Percentiles rank a stretch among this genome's conserved stretches.
phyloP scores from a whole-genome alignment of 2,113 vertebrate genomes.

The Oreochromis aureus region DNA sequence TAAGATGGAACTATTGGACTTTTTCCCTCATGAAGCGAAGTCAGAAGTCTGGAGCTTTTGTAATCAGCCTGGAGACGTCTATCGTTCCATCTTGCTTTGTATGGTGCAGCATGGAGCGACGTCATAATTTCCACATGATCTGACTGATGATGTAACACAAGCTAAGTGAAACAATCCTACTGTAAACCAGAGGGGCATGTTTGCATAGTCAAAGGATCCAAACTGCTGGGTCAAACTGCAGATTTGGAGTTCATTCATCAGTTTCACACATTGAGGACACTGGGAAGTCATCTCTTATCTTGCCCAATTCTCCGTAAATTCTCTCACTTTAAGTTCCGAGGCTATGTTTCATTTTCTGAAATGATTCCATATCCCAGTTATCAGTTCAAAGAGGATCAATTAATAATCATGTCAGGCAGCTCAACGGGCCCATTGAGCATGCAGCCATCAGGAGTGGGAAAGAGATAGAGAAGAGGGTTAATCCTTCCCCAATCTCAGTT shows the following conservation, averaged over 20 bases:
- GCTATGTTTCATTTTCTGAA: constrained; percentile 1
- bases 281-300: background rate
- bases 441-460: background rate
- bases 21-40: background rate
- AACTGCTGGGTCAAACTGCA: background rate
- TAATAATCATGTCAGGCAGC: constrained; percentile 17
- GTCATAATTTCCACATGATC: constrained; percentile 35
- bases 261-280: background rate
- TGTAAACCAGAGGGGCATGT: constrained; percentile 11
- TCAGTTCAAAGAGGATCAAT: constrained; percentile 25
- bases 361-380: background rate
- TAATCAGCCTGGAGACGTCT: background rate
- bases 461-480: background rate
- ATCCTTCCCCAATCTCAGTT: background rate
- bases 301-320: background rate
- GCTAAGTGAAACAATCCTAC: constrained; percentile 27
- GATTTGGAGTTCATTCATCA: background rate
- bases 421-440: background rate
- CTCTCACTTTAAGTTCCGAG: background rate
- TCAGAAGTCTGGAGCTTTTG: background rate
- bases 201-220: background rate
- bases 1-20: background rate
- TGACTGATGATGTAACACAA: constrained; percentile 48
- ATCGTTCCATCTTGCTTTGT: constrained; percentile 30
- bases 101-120: constrained; percentile 11